phyloP scores from a whole-genome alignment of 2,797 vertebrate genomes.

The Tympanoctomys barrerae region DNA sequence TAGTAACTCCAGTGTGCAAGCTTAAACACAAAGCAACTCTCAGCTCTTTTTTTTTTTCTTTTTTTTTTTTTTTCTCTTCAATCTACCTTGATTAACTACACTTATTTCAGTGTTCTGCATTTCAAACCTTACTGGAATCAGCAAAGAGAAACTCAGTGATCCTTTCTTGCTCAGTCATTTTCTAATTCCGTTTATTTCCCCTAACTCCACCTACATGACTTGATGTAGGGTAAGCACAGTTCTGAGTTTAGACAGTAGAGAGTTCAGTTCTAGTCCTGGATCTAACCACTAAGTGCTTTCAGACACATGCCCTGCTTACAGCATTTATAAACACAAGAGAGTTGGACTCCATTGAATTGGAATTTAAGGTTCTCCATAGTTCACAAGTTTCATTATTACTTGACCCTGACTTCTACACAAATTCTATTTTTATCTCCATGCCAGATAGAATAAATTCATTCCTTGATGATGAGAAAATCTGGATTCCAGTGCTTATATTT shows the following conservation, averaged over 20 bases:
- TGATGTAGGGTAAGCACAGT: neutral
- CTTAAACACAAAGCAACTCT: neutral
- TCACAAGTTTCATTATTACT: conserved; percentile 3
- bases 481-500: neutral
- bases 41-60: neutral
- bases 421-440: neutral
- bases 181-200: neutral
- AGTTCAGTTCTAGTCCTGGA: neutral
- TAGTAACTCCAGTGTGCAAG: neutral
- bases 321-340: neutral
- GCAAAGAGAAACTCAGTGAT: neutral
- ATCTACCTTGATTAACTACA: neutral
- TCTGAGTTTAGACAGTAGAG: neutral
- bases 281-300: neutral
- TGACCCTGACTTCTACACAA: neutral
- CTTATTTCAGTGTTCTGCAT: neutral
- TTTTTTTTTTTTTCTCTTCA: neutral
- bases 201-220: neutral
- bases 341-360: neutral
- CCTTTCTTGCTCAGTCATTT: neutral
- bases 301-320: neutral
- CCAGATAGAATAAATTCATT: neutral
- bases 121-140: neutral
- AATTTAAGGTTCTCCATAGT: conserved; percentile 31
- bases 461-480: neutral